phyloP scores from a whole-genome alignment of 2,113 vertebrate species.

The Cyanoliseus patagonus region DNA sequence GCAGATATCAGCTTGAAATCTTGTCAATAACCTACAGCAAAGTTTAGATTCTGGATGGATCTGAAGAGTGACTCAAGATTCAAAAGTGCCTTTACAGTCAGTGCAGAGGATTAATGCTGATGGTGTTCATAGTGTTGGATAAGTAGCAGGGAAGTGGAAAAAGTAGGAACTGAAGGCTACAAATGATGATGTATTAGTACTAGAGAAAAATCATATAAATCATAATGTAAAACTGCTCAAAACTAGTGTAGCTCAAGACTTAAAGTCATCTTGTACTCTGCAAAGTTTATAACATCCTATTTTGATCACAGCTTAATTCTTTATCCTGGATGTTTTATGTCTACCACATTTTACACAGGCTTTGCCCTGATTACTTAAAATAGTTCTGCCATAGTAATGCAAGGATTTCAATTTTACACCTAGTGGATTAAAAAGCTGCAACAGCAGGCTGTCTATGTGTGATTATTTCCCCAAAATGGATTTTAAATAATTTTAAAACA shows the following conservation, averaged over 20 bases:
- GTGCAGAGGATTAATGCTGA: background rate
- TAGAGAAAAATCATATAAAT: background rate
- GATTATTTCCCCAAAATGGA: slow-evolving; percentile 34
- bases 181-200: background rate
- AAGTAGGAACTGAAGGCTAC: background rate
- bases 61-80: background rate
- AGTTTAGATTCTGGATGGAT: background rate
- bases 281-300: background rate
- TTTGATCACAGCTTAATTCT: slow-evolving; percentile 7
- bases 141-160: background rate
- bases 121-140: background rate
- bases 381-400: slow-evolving; percentile 23
- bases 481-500: slow-evolving; percentile 17
- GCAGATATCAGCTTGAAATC: background rate
- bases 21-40: background rate
- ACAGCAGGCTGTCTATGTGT: background rate
- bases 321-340: slow-evolving; percentile 14
- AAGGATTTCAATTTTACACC: slow-evolving; percentile 58
- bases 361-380: slow-evolving; percentile 60
- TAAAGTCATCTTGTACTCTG: background rate
- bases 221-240: background rate
- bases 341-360: slow-evolving; percentile 15
- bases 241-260: background rate
- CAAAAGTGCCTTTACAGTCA: background rate
- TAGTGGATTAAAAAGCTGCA: slow-evolving; percentile 58